Evolutionary conservation across 2,888 invertebrate genomes (phyloP), one percentile per base, ranked within the genome.

Genomic region (Proisotoma minuta): DNA sequence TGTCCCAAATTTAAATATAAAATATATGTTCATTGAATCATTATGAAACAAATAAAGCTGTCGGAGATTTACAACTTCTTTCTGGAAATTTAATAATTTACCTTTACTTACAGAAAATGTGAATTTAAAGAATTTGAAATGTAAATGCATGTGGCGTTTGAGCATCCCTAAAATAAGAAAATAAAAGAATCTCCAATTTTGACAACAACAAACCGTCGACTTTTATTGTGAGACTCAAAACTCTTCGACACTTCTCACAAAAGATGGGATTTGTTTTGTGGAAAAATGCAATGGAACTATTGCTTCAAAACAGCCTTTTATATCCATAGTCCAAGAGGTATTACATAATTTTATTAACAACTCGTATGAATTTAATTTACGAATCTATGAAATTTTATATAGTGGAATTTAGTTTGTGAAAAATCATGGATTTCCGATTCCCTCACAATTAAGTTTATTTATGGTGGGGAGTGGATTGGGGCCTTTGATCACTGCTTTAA

Each of bases 241-340:
- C 28, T 56, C 40, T 18, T 56, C 50, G 22, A 22, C 60, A 52
- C 26, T 26, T 15, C 51, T 61, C 22, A 26, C 63, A 2, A 3
- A 26, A n/a, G 50, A 52, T 34, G 47, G 61, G 12, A 26, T 70
- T 29, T 66, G 66, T 27, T 20, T 48, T 24, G 26, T 22, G 10
- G 26, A 60, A 20, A 12, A 4, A 43, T 61, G 63, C 43, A 59
- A 61, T 47, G 60, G 61, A 28, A 54, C 26, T 12, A 22, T 58
- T 8, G 28, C 8, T 8, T 4, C 27, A 10, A 43, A 54, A 29
- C 49, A 59, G 29, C 60, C 63, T 18, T 60, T 60, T 29, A 56
- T 62, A 34, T 71, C 71, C 1, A 63, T 71, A 40, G 71, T 71
- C 8, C 69, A 71, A 59, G 71, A 71, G 62, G 71, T 69, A 39